phyloP scores from a whole-genome alignment of 2,888 invertebrate species.

The Stenotaenia linearis region DNA sequence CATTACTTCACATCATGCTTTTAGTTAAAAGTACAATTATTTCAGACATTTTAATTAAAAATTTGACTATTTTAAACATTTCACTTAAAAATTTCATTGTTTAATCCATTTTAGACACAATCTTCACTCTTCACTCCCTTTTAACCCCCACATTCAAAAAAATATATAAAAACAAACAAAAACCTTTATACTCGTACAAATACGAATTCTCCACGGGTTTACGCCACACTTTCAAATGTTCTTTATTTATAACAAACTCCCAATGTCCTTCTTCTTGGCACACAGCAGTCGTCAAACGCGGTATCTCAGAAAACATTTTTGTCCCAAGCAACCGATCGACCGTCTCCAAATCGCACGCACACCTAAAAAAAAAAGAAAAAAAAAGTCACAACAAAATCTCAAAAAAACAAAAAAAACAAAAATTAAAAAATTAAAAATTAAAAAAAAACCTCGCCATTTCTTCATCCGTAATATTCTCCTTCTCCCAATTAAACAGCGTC shows the following conservation, averaged over 20 bases:
- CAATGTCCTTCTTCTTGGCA: neutral
- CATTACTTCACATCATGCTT: too few species aligned
- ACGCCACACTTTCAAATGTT: slow-evolving; percentile 35
- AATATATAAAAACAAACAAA: too few species aligned
- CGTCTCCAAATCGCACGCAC: slow-evolving; percentile 30
- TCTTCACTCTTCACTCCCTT: too few species aligned
- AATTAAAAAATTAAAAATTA: neutral
- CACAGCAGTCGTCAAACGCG: neutral
- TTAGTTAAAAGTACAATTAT: too few species aligned
- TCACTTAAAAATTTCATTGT: too few species aligned
- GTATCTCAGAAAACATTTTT: neutral
- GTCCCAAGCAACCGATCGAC: neutral
- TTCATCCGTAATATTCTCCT: slow-evolving; percentile 33
- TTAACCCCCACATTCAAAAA: too few species aligned
- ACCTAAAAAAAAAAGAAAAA: slow-evolving; percentile 30
- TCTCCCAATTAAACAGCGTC: slow-evolving; percentile 36
- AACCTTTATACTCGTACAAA: slow-evolving; percentile 36
- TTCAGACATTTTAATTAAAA: too few species aligned
- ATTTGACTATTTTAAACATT: too few species aligned
- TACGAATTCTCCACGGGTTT: slow-evolving; percentile 29
- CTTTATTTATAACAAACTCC: slow-evolving; percentile 34
- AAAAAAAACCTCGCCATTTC: slow-evolving; percentile 27
- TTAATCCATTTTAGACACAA: too few species aligned
- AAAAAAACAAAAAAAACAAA: neutral
- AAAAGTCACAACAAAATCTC: neutral